Evolutionary conservation across 2,888 invertebrate species (phyloP), one percentile per base, ranked within the genome.

Genomic region (Monoplex corrugatus): DNA sequence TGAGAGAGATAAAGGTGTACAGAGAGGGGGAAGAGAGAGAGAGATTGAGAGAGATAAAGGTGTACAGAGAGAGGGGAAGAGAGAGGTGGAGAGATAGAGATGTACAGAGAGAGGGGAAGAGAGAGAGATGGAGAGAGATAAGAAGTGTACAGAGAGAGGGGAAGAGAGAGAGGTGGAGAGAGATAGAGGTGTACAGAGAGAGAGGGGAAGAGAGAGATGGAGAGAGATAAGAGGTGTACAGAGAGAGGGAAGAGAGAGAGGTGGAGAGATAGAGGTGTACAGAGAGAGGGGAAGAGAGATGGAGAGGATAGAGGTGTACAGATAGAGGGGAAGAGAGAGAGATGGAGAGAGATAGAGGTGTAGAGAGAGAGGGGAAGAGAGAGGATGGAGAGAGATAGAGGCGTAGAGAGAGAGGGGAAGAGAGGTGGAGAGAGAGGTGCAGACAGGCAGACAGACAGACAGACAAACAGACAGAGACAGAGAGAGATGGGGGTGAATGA

Each of bases 401-500:
- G 8, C 50, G 19, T 16, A 57, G 57, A 10, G 38, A 75, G 75
- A 35, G 35, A 75, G 75, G 16, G 35, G 38, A 38, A 75, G 35
- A 75, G 38, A 75, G 10, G n/a, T n/a, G n/a, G n/a, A n/a, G n/a
- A n/a, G 57, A 78, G 38, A 88, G 35, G 82, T 6, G n/a, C 50
- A 82, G 89, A 87, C 32, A 68, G 85, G 83, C 84, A 89, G 82
- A 90, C 68, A 89, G 87, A 89, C 0, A 44, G 40, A 87, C 57
- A 83, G 75, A 45, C 38, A 82, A 87, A 82, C 38, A 85, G 88
- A 88, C 75, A 43, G n/a, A 72, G 87, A 87, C 43, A 87, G 40
- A 87, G 32, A 68, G 72, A 72, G 75, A 87, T n/a, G n/a, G n/a
- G n/a, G n/a, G 75, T 16, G 43, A 82, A 10, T n/a, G 82, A 82